These are phyloP conservation scores for Acrossocheilus wenchowensis DNA, from an alignment of 2,797 vertebrate genomes.

Conservation along the genomic window DNA sequence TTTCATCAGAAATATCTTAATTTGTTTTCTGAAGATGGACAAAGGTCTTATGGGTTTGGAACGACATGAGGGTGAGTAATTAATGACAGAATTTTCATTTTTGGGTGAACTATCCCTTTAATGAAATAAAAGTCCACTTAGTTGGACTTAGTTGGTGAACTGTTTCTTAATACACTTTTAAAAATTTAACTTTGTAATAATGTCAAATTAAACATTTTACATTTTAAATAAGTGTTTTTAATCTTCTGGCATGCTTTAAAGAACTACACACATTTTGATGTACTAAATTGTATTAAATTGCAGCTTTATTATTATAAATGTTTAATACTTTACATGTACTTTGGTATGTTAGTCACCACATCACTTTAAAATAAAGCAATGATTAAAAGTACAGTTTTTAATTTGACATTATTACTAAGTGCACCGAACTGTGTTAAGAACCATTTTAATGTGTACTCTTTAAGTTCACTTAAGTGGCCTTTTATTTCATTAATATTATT, in stretches of 20 bases:
- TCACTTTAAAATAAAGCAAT: not conserved
- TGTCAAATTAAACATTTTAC: no score
- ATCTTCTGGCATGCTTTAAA: no score
- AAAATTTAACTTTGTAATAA: no score
- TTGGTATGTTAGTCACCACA: no score
- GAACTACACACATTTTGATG: not conserved
- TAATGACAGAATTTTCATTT: not conserved
- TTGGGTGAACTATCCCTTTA: not conserved
- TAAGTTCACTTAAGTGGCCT: not conserved
- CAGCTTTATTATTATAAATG: not conserved
- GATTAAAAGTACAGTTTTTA: not conserved
- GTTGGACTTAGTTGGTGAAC: no score
- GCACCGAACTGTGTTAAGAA: not conserved
- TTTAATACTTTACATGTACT: not conserved
- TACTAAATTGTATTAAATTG: no score
- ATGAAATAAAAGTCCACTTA: not conserved
- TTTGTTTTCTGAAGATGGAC: not conserved
- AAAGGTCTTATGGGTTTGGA: not conserved
- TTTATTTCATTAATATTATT: not conserved
- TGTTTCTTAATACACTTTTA: no score
- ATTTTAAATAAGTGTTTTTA: no score
- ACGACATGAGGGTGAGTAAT: not conserved
- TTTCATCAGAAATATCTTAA: not conserved
- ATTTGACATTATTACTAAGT: not conserved
- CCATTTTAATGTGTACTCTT: no score